Base-by-base conservation (phyloP, 2,888 invertebrate species). In the Clostera curtula region DNA sequence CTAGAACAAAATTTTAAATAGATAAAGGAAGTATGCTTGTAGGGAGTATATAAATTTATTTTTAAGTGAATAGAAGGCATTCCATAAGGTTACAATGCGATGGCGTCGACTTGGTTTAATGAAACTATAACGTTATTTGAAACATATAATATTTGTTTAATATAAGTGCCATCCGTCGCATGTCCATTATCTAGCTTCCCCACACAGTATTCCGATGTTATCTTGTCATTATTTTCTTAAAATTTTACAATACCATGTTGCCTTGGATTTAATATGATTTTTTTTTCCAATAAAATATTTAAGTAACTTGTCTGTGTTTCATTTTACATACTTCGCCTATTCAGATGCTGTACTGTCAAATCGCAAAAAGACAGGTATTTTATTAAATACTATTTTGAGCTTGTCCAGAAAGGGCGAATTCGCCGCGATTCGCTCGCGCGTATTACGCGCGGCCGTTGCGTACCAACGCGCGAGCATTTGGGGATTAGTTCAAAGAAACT, bases 261-360 rank as follows among this genome's bases (percentile, higher is more conserved):
- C 85, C 85, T 85, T 83, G 79, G 75, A 72, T 76, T 66, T 80
- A 80, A 75, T 70, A 79, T 75, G 75, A 76, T 61, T 59, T 62
- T 67, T 77, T 80, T 82, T 85, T 80, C 68, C 75, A 80, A 83
- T 77, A 84, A 84, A 84, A 79, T 67, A 74, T 74, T 77, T 80
- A 77, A 82, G 76, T 75, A 75, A 71, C 67, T 40, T 36, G 45
- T 37, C 51, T 39, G 63, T 46, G 68, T 75, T 75, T 75, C 65
- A 74, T 73, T 75, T 65, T 14, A 22, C 19, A 14, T 22, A 30
- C 29, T 35, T 33, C 34, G 16, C 23, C 31, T 27, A 10, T 9
- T 21, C 9, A 24, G 13, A 25, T 24, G n/a, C n/a, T 13, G 17
- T 25, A 13, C 30, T 19, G 17, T 28, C 23, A 6, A 13, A 34